Evolutionary conservation across 2,888 invertebrate species (phyloP).

Genomic region (Ditula angustiorana): DNA sequence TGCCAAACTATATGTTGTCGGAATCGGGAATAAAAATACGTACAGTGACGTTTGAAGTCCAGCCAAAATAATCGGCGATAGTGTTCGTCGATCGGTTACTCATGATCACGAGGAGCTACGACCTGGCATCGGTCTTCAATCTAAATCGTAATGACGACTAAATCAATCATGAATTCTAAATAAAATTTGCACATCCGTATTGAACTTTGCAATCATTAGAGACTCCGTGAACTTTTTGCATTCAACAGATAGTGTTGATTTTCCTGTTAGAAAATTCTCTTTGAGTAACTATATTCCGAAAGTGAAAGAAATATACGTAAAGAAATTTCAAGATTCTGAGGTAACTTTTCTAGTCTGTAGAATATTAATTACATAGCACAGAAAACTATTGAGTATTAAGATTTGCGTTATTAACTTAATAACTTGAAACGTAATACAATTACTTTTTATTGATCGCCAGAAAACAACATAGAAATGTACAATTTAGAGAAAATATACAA

Average conservation of each 20-base stretch:
- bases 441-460: no score
- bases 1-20: conserved; percentile 50
- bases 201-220: background rate
- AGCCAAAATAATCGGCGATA: conserved; percentile 64
- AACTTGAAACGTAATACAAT: no score
- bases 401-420: no score
- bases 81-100: conserved; percentile 54
- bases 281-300: no score
- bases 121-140: conserved; percentile 52
- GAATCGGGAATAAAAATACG: conserved; percentile 65
- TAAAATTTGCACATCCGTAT: conserved; percentile 20
- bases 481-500: no score
- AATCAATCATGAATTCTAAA: conserved; percentile 42
- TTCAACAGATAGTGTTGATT: background rate
- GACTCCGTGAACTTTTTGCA: background rate
- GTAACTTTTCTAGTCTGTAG: no score
- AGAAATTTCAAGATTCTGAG: no score
- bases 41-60: conserved; percentile 66
- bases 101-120: conserved; percentile 48
- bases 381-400: no score
- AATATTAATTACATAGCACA: no score
- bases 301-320: no score
- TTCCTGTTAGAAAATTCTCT: no score
- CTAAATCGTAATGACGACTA: conserved; percentile 47
- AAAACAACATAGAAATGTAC: no score